Evolutionary conservation across 2,888 invertebrate genomes (phyloP).

Genomic region (Cynaeus angustus): DNA sequence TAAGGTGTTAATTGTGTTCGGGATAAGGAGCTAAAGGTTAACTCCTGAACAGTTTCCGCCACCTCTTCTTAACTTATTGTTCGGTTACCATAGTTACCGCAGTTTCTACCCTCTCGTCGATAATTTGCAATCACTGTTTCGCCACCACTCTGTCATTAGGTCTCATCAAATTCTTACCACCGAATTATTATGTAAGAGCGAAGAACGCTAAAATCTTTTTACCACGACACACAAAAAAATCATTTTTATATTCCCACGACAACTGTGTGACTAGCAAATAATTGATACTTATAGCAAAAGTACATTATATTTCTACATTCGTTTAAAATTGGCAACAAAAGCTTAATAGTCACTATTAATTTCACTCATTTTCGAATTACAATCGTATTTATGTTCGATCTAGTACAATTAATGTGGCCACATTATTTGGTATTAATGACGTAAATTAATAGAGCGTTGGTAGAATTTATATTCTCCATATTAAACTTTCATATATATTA

Average conservation of each 20-base stretch:
- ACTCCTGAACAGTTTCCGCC: conserved; percentile 55
- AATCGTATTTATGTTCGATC: not conserved
- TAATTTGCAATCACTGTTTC: conserved; percentile 60
- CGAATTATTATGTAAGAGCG: conserved; percentile 11
- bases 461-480: not conserved
- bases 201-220: conserved; percentile 4
- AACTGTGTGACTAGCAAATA: no score
- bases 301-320: no score
- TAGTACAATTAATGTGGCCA: not conserved
- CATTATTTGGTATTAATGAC: conserved; percentile 2
- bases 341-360: not conserved
- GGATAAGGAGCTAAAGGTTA: conserved; percentile 54
- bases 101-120: conserved; percentile 54
- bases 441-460: not conserved
- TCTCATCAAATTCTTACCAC: conserved; percentile 53
- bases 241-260: no score
- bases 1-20: conserved; percentile 55
- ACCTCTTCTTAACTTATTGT: conserved; percentile 56
- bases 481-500: not conserved
- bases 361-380: not conserved
- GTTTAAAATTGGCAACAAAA: not conserved
- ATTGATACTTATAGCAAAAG: no score
- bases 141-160: conserved; percentile 57
- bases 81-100: conserved; percentile 51
- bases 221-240: not conserved